Conservation (phyloP, 2,113 vertebrate species). For the Chionis minor region DNA sequence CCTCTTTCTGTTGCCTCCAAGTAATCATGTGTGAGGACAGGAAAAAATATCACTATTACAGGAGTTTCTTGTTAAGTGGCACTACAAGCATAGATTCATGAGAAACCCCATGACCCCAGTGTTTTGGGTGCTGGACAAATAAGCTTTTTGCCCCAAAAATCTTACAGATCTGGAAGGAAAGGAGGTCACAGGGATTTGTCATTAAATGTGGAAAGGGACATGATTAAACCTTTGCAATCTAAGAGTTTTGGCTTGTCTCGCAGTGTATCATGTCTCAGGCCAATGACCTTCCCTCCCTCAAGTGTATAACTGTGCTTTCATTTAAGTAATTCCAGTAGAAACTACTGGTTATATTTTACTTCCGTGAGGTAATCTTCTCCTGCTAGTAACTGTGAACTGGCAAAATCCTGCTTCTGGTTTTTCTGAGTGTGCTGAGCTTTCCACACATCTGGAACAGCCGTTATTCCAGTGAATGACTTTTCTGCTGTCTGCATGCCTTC, state of each 20-base stretch:
- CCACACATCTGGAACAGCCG: neutral
- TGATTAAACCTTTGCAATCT: neutral
- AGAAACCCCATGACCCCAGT: neutral
- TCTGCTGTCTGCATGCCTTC: neutral
- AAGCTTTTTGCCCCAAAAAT: neutral
- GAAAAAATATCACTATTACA: neutral
- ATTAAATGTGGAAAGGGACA: neutral
- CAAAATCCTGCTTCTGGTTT: neutral
- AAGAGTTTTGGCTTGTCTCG: fast-evolving
- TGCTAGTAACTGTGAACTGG: neutral
- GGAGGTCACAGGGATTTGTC: neutral
- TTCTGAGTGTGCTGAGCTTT: neutral
- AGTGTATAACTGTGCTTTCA: neutral
- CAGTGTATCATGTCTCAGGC: neutral
- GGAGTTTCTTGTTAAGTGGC: neutral
- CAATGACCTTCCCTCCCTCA: neutral
- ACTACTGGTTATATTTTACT: neutral
- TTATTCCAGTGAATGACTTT: neutral
- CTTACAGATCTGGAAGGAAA: neutral
- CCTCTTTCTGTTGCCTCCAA: neutral
- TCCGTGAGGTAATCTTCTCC: neutral
- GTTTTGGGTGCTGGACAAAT: neutral
- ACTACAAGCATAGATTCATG: neutral
- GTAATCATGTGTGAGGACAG: neutral
- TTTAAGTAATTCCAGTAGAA: neutral